Percentiles rank a stretch among this genome's conserved stretches.
phyloP scores from a whole-genome alignment of 2,888 invertebrate genomes.

The Athrips mouffetella region DNA sequence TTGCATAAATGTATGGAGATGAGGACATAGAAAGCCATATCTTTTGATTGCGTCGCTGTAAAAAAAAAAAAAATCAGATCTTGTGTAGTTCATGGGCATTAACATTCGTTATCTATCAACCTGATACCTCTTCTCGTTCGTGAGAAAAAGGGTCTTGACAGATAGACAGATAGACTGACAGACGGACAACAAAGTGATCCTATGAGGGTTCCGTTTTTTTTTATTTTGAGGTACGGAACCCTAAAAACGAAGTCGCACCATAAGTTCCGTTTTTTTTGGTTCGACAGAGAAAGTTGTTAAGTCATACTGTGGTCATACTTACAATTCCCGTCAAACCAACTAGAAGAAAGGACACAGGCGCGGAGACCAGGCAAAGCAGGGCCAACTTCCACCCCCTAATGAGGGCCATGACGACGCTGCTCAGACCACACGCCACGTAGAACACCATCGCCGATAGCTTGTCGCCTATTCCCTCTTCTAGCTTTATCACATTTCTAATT shows the following conservation, averaged over 20 bases:
- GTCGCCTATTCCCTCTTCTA: constrained; percentile 91
- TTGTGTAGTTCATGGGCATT: too few species aligned
- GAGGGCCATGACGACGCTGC: constrained; percentile 84
- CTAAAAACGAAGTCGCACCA: neutral
- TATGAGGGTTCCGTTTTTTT: neutral
- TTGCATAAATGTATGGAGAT: too few species aligned
- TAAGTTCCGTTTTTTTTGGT: too few species aligned
- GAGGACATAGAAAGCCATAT: too few species aligned
- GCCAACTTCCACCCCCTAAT: constrained; percentile 89
- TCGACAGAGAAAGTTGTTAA: too few species aligned
- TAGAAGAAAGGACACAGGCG: constrained; percentile 82
- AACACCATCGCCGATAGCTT: constrained; percentile 86
- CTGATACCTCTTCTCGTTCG: neutral
- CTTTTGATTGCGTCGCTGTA: too few species aligned
- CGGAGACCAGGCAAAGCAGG: constrained; percentile 83
- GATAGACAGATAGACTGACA: too few species aligned
- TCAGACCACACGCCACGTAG: constrained; percentile 82
- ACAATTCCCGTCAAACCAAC: constrained; percentile 82
- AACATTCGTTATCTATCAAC: too few species aligned
- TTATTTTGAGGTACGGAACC: neutral
- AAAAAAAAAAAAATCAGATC: too few species aligned
- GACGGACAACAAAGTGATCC: too few species aligned
- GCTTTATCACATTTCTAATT: constrained; percentile 82
- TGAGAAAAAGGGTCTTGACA: neutral
- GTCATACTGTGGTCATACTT: constrained; percentile 33